Evolutionary conservation across 2,113 vertebrate species (phyloP).

Genomic region (Prionailurus bengalensis): DNA sequence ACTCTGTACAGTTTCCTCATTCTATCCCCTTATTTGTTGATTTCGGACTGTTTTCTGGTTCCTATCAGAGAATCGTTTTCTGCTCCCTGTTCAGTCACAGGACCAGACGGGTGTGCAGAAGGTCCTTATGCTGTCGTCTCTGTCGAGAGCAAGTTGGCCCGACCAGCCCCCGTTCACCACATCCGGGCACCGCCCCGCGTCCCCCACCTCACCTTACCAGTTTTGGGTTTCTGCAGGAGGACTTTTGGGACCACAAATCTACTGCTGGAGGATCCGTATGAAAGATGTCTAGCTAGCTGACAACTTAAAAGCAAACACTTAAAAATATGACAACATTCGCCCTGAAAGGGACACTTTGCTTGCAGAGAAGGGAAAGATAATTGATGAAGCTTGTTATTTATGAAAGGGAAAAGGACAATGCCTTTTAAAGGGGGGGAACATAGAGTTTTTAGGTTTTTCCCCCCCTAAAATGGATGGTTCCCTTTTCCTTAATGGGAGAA

Average conservation of each 20-base stretch:
- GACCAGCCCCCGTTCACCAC: accelerated
- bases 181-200: accelerated
- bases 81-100: not conserved
- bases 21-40: not conserved
- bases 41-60: not conserved
- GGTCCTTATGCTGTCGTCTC: accelerated
- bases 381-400: slow-evolving; percentile 65
- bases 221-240: not conserved
- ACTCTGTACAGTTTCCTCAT: accelerated
- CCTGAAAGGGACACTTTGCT: slow-evolving; percentile 62
- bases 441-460: not conserved
- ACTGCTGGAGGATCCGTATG: not conserved
- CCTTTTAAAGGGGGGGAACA: not conserved
- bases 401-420: slow-evolving; percentile 26
- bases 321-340: slow-evolving; percentile 60
- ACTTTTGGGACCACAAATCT: slow-evolving; percentile 53
- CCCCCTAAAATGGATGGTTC: not conserved
- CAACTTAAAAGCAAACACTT: slow-evolving; percentile 76
- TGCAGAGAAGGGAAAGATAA: slow-evolving; percentile 59
- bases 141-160: accelerated
- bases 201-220: accelerated
- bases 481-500: slow-evolving; percentile 35
- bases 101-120: accelerated
- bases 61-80: not conserved
- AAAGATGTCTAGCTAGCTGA: slow-evolving; percentile 37